Evolutionary conservation across 2,888 invertebrate genomes (phyloP), one percentile per base, ranked within the genome.

Genomic region (Cotesia congregata): DNA sequence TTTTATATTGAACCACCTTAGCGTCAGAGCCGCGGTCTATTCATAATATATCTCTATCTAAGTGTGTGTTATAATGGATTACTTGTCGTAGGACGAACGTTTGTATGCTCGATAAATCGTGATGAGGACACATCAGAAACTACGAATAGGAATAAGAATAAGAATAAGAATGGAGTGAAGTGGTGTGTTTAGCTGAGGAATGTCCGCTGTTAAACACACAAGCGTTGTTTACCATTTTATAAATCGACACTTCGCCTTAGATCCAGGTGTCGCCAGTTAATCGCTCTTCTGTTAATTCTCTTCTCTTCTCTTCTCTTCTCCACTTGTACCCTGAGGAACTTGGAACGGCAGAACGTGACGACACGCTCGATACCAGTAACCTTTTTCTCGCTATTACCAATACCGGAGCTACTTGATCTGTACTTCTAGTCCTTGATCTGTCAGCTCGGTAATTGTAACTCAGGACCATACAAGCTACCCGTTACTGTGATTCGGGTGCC

Each of bases 401-500:
- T 30, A 65, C 65, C 65, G 6, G 15, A 15, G 30, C 30, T 50
- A 50, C 64, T 15, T 20, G 12, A 40, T 20, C 71, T 17, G 61
- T 71, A 70, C 72, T 40, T 59, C 60, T 65, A 59, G 60, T 17
- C 62, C 68, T 41, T 67, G 39, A n/a, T 12, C 72, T 76, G 67
- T 72, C 76, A 68, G 64, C 68, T 72, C 68, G 68, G 72, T 67
- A 72, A 76, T 72, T 68, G 68, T 75, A 77, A 12, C 67, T 74
- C 38, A 68, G 74, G 76, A 59, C 67, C 74, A 77, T 74, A 75
- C 74, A 76, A 70, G 68, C 77, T 75, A 76, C 75, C 77, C 3
- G 79, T 82, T 81, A 76, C 30, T 30, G 30, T 82, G 84, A 85
- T 86, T 86, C 77, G 86, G 85, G 83, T 85, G 85, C 85, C 85